A percentile compares a stretch with the other conserved stretches of the same genome.
These are phyloP conservation scores for Meda fulgida DNA, from an alignment of 2,797 vertebrate genomes.

Conservation along the genomic window DNA sequence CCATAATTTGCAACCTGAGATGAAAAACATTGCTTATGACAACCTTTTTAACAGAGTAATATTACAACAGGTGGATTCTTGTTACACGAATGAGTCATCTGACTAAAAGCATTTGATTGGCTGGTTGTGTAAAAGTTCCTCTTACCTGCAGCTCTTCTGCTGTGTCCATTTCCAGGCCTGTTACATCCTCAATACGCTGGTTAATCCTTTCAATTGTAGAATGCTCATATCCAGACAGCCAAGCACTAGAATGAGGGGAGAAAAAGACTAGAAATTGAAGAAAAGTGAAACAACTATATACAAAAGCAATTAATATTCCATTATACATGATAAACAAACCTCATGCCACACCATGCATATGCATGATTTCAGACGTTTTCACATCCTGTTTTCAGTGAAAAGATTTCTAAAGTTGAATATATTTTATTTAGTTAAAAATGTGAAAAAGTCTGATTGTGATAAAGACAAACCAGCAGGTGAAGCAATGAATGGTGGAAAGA, in stretches of 20 bases:
- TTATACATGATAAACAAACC: slow-evolving; percentile 47
- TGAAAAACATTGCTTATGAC: slow-evolving; percentile 53
- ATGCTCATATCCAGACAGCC: slow-evolving; percentile 91
- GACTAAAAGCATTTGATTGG: slow-evolving; percentile 24
- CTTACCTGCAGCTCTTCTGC: slow-evolving; percentile 95
- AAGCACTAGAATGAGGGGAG: slow-evolving; percentile 79
- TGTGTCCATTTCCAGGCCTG: slow-evolving; percentile 94
- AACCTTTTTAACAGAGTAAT: neutral
- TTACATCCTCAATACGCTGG: slow-evolving; percentile 91
- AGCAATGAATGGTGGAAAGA: neutral
- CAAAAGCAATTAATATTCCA: slow-evolving; percentile 1
- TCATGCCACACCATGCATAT: slow-evolving; percentile 17
- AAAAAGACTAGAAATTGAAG: neutral
- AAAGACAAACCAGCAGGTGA: neutral
- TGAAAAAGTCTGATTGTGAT: neutral
- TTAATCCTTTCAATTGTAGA: slow-evolving; percentile 90
- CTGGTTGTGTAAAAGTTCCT: neutral
- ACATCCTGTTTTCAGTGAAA: neutral
- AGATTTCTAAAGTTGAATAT: neutral
- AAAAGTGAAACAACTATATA: neutral
- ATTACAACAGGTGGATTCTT: neutral
- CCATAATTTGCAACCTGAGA: slow-evolving; percentile 88
- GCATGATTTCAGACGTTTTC: neutral
- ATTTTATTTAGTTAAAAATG: neutral
- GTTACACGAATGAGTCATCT: neutral